phyloP scores from a whole-genome alignment of 2,797 vertebrate species.

The Pogoniulus pusillus region DNA sequence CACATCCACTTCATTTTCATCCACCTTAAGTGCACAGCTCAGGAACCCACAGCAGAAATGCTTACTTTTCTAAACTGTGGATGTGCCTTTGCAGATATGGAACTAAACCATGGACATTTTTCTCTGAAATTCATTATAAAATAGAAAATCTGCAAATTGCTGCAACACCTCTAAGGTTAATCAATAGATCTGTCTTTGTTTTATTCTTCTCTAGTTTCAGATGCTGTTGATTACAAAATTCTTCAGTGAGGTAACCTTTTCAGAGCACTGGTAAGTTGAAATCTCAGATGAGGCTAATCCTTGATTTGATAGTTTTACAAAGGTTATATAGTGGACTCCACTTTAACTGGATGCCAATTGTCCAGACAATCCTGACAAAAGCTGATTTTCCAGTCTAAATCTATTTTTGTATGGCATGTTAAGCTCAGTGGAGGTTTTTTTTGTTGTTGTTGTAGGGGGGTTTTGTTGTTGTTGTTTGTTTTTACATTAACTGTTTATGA shows the following conservation, averaged over 20 bases:
- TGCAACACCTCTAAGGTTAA: not conserved
- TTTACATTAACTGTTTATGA: not conserved
- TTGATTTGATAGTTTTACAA: slow-evolving; percentile 8
- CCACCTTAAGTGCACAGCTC: not conserved
- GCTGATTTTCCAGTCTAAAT: slow-evolving; percentile 35
- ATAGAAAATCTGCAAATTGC: not conserved
- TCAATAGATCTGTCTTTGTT: not conserved
- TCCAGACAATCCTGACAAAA: slow-evolving; percentile 15
- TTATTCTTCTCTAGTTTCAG: not conserved
- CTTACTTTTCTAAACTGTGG: not conserved
- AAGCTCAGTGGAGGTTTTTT: not conserved
- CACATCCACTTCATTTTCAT: not conserved
- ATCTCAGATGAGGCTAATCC: slow-evolving; percentile 21
- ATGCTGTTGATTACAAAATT: not conserved
- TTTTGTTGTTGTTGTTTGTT: too few species aligned
- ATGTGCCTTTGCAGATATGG: not conserved
- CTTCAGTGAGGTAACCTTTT: not conserved
- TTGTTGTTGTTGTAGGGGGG: too few species aligned
- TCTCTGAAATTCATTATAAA: not conserved
- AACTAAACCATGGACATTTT: not conserved
- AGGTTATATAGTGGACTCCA: not conserved
- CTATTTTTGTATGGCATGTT: not conserved
- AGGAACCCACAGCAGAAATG: not conserved
- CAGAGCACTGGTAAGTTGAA: not conserved
- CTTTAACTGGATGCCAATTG: not conserved